Evolutionary conservation across 2,888 invertebrate species (phyloP).

Genomic region (Melanargia galathea): DNA sequence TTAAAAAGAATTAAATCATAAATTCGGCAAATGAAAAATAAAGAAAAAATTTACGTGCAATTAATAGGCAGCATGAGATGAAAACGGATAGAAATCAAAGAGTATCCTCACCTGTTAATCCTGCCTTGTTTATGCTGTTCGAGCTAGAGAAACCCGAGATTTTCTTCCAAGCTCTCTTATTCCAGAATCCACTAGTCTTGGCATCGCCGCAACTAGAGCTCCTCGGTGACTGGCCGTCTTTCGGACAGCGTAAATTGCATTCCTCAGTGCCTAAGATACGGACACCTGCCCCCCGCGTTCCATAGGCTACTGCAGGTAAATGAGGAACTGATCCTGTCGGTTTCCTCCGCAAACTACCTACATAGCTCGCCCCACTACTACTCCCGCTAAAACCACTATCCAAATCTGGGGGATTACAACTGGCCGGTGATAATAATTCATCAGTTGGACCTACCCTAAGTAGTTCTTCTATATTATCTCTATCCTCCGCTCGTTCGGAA

Average conservation of each 20-base stretch:
- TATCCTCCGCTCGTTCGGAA: constrained; percentile 84
- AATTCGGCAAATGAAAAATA: constrained; percentile 18
- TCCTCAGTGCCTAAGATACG: constrained; percentile 75
- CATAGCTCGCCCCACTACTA: constrained; percentile 91
- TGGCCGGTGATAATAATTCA: constrained; percentile 87
- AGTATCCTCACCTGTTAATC: constrained; percentile 83
- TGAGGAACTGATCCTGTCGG: constrained; percentile 78
- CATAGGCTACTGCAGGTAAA: constrained; percentile 78
- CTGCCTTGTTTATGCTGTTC: constrained; percentile 86
- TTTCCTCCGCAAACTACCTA: constrained; percentile 85
- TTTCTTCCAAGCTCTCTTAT: constrained; percentile 90
- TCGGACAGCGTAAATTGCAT: constrained; percentile 67
- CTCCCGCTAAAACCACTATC: constrained; percentile 93
- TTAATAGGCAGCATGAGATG: constrained; percentile 1
- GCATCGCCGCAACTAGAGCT: constrained; percentile 78
- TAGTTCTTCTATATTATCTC: constrained; percentile 85
- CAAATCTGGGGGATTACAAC: constrained; percentile 85
- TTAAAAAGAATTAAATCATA: constrained; percentile 16
- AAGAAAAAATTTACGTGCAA: constrained; percentile 7
- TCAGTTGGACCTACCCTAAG: constrained; percentile 87
- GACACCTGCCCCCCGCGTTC: constrained; percentile 76
- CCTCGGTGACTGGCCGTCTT: constrained; percentile 68
- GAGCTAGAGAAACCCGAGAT: constrained; percentile 88
- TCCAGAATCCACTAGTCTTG: constrained; percentile 85
- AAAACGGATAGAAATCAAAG: constrained; percentile 13